Base-by-base conservation (phyloP, 2,888 invertebrate species). In the Macaria notata region DNA sequence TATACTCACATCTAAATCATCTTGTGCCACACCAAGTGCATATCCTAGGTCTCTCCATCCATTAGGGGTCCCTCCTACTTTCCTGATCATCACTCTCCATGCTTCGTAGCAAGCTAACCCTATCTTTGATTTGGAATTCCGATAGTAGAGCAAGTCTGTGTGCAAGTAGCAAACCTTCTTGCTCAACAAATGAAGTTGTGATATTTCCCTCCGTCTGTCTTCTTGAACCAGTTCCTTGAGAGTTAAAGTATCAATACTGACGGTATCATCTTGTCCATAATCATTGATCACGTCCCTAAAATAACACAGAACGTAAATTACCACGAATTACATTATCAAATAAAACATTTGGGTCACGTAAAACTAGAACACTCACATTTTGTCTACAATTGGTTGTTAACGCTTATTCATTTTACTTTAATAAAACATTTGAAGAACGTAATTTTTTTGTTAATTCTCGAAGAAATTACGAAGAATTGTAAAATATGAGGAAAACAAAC, bases 1-100 rank as follows among this genome's bases (percentile, higher is more conserved):
- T 5, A 41, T 41, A 41, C 88, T 84, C 73, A 90, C 90, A 79
- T 90, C 79, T 59, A 91, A 76, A 65, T 91, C 89, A 64, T 84
- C 81, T 46, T 81, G 79, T 45, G 78, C 67, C 50, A 91, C 74
- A 39, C 82, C 85, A 42, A 91, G 68, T 54, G 70, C 72, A 66
- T 76, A 71, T n/a, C 91, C 91, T 41, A 91, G 74, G 46, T 88
- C 86, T 56, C 74, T 79, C 89, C 90, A 91, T 31, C 83, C 84
- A 69, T 88, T 80, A 3, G 79, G 81, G 9, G 86, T 79, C 3
- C 90, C 89, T 31, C 89, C 89, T 4, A 90, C 73, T 69, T 78
- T 82, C 58, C 84, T 88, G 4, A 91, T 74, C 19, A 90, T 63
- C 2, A 75, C 81, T 62, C 76, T 82, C 90, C 90, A 90, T 38